Evolutionary conservation across 2,888 invertebrate species (phyloP).

Genomic region (Agrypnus murinus): DNA sequence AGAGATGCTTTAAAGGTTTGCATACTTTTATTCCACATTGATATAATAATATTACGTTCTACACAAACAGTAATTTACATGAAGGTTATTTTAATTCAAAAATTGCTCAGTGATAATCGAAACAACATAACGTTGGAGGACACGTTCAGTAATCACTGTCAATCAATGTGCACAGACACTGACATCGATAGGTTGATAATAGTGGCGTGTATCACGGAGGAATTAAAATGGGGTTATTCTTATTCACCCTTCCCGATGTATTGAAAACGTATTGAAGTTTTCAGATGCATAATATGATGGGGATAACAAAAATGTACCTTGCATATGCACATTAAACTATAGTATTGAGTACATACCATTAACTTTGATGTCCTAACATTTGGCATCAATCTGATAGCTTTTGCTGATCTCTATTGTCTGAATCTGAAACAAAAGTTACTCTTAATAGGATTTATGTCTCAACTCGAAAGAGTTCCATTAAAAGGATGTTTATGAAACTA

Average conservation of each 20-base stretch:
- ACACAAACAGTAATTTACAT: no score
- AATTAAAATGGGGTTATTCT: constrained; percentile 44
- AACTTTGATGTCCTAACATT: not conserved
- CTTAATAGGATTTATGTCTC: no score
- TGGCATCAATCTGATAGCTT: not conserved
- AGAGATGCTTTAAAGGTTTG: no score
- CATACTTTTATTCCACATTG: no score
- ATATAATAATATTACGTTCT: no score
- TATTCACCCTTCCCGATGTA: constrained; percentile 29
- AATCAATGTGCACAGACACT: constrained; percentile 53
- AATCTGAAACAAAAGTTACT: constrained; percentile 1
- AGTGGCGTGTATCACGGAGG: constrained; percentile 43
- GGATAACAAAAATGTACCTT: constrained; percentile 10
- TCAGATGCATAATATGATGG: constrained; percentile 6
- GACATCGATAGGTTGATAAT: constrained; percentile 53
- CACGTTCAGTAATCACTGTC: constrained; percentile 56
- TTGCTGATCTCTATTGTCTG: not conserved
- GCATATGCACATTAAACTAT: not conserved
- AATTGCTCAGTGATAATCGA: constrained; percentile 52
- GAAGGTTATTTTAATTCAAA: constrained; percentile 56
- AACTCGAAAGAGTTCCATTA: no score
- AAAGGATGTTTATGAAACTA: no score
- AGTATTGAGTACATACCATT: constrained; percentile 1
- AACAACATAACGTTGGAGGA: constrained; percentile 47
- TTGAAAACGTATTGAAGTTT: constrained; percentile 36